phyloP scores from a whole-genome alignment of 2,797 vertebrate genomes.

The Simalia tracyae region DNA sequence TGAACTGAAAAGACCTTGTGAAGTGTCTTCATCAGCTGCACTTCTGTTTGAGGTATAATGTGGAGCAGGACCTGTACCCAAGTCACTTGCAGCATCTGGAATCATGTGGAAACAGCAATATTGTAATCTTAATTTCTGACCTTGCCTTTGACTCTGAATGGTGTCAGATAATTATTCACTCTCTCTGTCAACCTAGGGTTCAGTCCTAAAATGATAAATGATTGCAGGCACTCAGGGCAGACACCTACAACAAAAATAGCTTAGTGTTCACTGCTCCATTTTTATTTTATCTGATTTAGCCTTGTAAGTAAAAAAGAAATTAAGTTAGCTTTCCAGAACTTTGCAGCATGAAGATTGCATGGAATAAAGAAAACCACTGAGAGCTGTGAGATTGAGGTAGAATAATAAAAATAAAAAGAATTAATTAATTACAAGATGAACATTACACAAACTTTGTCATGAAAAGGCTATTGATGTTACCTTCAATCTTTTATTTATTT shows the following conservation, averaged over 20 bases:
- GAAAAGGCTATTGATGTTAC: neutral
- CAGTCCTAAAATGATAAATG: neutral
- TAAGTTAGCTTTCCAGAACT: slow-evolving; percentile 6
- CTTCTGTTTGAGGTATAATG: neutral
- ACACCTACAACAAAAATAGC: neutral
- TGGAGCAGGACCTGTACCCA: neutral
- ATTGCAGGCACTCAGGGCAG: neutral
- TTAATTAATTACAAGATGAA: neutral
- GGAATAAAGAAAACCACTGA: neutral
- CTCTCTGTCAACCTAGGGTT: neutral
- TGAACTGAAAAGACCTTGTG: neutral
- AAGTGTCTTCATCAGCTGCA: neutral
- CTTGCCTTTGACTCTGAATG: neutral
- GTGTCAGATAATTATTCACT: neutral
- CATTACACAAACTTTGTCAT: neutral
- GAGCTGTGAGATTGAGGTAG: neutral
- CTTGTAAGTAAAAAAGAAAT: neutral
- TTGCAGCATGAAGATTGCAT: neutral
- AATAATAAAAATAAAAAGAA: neutral
- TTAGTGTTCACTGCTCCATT: neutral
- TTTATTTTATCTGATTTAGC: neutral
- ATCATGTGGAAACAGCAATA: neutral
- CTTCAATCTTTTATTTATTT: slow-evolving; percentile 4
- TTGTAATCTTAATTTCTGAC: neutral
- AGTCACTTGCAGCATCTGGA: neutral